Evolutionary conservation across 2,888 invertebrate species (phyloP).

Genomic region (Ophioninae sp.): DNA sequence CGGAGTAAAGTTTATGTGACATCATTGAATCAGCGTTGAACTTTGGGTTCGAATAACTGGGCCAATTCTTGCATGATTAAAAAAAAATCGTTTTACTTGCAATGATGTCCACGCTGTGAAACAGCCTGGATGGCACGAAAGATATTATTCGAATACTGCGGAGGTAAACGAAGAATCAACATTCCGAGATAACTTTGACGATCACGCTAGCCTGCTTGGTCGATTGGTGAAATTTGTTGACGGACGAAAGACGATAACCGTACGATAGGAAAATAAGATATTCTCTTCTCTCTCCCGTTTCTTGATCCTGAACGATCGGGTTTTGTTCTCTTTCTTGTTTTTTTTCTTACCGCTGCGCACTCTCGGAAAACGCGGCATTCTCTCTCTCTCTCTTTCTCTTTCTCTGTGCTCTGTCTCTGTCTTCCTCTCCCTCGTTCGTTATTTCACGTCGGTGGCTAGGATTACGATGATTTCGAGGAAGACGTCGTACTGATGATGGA

Average conservation of each 20-base stretch:
- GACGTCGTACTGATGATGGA: constrained; percentile 77
- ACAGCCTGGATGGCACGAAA: too few species aligned
- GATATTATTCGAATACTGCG: too few species aligned
- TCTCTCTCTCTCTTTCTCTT: constrained; percentile 5
- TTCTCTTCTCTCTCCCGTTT: neutral
- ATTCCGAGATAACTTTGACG: neutral
- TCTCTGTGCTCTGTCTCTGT: neutral
- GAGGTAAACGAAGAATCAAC: too few species aligned
- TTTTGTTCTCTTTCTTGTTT: constrained; percentile 9
- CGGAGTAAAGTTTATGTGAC: too few species aligned
- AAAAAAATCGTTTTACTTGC: too few species aligned
- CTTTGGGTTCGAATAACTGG: too few species aligned
- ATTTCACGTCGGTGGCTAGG: constrained; percentile 71
- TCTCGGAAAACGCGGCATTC: constrained; percentile 31
- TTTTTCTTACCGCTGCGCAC: constrained; percentile 22
- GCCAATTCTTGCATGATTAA: too few species aligned
- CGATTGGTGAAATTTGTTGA: neutral
- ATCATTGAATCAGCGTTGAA: too few species aligned
- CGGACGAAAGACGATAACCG: neutral
- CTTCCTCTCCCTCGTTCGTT: neutral
- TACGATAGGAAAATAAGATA: neutral
- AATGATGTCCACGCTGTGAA: too few species aligned
- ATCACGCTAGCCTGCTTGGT: neutral
- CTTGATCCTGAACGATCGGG: constrained; percentile 3
- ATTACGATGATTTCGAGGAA: constrained; percentile 79